Evolutionary conservation across 2,113 vertebrate species (phyloP), one percentile per base, ranked within the genome.

Genomic region (Aegithalos caudatus): DNA sequence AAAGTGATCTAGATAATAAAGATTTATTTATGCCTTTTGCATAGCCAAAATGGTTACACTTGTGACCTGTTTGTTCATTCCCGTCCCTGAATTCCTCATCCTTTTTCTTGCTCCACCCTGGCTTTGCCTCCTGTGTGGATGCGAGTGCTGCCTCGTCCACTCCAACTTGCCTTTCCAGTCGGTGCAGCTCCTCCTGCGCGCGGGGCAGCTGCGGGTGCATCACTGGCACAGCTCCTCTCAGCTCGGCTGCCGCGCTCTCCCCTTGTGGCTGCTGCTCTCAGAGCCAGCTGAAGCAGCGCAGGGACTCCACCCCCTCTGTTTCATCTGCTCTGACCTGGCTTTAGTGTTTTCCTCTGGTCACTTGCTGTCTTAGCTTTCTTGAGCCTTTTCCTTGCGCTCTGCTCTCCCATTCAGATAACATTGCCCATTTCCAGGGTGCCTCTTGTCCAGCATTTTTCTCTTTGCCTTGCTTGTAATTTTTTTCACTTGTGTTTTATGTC

Each of bases 141-240:
- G 35, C 0, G 0, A 67, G 61, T 3, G 20, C 29, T 4, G 6
- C 3, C 1, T 35, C 11, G 67, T 42, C 71, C 69, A 78, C 53
- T 40, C 64, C 42, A 37, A 25, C 95, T 81, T 50, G 92, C 82
- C 60, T 81, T 95, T 95, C 94, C 47, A 25, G 92, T 92, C 81
- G 3, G 79, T 66, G 2, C 64, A 47, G 92, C 90, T 77, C 19
- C 76, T 80, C 17, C 25, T n/a, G 23, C 3, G 1, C 29, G 4
- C 6, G 2, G 7, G 7, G 48, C 1, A 9, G 8, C 12, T 24
- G 44, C 37, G 44, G 20, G 57, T 44, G n/a, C 20, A 60, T 51
- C 61, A 4, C 37, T 64, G 27, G 11, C 65, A n/a, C n/a, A 69
- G n/a, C 45, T 88, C 48, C 44, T 77, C 58, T 90, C 21, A 3